These are phyloP conservation scores for Bostrychus sinensis DNA, from an alignment of 2,113 vertebrate species.

Conservation along the genomic window DNA sequence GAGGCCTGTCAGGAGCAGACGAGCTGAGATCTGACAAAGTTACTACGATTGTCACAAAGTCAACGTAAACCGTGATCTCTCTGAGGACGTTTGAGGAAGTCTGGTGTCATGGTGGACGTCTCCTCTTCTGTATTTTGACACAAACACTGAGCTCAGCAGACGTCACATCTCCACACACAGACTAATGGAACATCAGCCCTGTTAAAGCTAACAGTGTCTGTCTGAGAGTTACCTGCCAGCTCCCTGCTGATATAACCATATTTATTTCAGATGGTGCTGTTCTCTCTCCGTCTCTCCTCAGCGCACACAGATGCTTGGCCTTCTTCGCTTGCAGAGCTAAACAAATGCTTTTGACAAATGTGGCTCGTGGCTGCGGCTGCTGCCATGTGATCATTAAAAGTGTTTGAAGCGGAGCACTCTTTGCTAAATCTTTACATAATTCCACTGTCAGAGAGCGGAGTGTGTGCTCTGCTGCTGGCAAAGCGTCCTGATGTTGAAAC, in stretches of 20 bases:
- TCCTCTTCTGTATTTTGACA: neutral
- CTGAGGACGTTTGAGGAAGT: neutral
- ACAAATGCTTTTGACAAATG: conserved; percentile 54
- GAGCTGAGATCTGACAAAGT: neutral
- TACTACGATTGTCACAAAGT: neutral
- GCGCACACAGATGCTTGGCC: conserved; percentile 16
- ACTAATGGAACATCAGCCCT: conserved; percentile 61
- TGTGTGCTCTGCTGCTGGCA: conserved; percentile 41
- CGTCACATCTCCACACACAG: conserved; percentile 10
- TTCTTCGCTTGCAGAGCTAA: conserved; percentile 33
- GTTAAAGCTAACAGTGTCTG: conserved; percentile 64
- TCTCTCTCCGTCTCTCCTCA: conserved; percentile 42
- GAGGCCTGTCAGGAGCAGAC: conserved; percentile 14
- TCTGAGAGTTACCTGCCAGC: conserved; percentile 68
- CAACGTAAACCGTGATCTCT: neutral
- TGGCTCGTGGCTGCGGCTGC: conserved; percentile 47
- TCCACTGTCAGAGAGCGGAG: conserved; percentile 42
- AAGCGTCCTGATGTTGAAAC: conserved; percentile 31
- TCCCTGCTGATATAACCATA: conserved; percentile 63
- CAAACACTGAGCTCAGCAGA: conserved; percentile 4
- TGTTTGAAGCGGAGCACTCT: conserved; percentile 43
- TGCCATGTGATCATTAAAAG: conserved; percentile 51
- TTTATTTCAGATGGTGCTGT: conserved; percentile 69
- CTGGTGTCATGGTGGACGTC: conserved; percentile 6
- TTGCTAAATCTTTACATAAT: conserved; percentile 50